phyloP scores from a whole-genome alignment of 2,888 invertebrate genomes.

The Hydriomena furcata region DNA sequence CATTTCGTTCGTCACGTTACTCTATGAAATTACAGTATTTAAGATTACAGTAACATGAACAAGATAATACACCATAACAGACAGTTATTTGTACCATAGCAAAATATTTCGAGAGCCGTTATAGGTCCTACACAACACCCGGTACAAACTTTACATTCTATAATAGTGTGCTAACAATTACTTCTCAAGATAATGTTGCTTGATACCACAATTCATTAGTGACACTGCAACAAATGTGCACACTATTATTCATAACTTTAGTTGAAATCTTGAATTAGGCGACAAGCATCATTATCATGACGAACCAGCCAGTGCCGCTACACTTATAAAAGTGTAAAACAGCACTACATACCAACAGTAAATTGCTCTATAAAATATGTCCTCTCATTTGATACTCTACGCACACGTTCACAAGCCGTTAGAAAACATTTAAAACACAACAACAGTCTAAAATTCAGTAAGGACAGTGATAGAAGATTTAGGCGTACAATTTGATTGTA shows the following conservation, averaged over 20 bases:
- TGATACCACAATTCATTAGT: conserved; percentile 27
- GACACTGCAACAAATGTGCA: conserved; percentile 11
- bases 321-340: conserved; percentile 48
- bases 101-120: conserved; percentile 52
- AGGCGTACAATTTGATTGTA: conserved; percentile 46
- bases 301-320: conserved; percentile 38
- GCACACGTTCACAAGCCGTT: conserved; percentile 49
- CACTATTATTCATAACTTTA: conserved; percentile 3
- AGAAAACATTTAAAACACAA: conserved; percentile 59
- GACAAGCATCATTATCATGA: conserved; percentile 49
- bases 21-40: conserved; percentile 77
- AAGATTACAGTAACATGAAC: conserved; percentile 82
- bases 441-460: conserved; percentile 59
- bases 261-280: conserved; percentile 26
- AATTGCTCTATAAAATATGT: conserved; percentile 44
- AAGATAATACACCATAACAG: conserved; percentile 72
- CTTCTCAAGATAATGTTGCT: conserved; percentile 40
- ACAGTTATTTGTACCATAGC: conserved; percentile 62
- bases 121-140: conserved; percentile 41
- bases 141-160: conserved; percentile 40
- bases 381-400: conserved; percentile 43
- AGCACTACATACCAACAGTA: conserved; percentile 57
- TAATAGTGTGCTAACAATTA: conserved; percentile 41
- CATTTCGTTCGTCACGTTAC: conserved; percentile 77
- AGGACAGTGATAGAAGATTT: conserved; percentile 46